A percentile compares a stretch with the other conserved stretches of the same genome.
These are phyloP conservation scores for Arctocebus calabarensis DNA, from an alignment of 2,797 vertebrate species.

Conservation along the genomic window DNA sequence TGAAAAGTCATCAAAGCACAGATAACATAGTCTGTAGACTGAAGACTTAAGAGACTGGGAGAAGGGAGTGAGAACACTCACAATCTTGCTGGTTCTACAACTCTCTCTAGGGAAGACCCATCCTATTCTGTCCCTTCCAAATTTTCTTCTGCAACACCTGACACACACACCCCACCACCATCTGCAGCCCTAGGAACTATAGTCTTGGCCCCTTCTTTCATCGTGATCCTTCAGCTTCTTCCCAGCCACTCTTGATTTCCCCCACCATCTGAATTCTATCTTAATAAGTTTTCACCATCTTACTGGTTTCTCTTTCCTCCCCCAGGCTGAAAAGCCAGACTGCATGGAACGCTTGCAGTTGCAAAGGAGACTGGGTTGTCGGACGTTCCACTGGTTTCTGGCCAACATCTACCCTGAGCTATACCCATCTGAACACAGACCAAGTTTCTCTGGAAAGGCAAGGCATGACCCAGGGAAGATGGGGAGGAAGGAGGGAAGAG, in stretches of 20 bases:
- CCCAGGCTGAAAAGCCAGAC: constrained; percentile 90
- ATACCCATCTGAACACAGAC: constrained; percentile 87
- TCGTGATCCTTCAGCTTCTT: not conserved
- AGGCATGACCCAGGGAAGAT: constrained; percentile 37
- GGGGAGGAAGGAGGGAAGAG: not conserved
- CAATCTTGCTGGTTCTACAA: not conserved
- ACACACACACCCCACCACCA: not conserved
- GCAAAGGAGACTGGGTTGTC: constrained; percentile 90
- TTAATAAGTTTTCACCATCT: not conserved
- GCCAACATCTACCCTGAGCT: constrained; percentile 91
- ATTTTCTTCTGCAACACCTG: not conserved
- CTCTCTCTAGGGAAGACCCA: not conserved
- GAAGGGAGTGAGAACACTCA: not conserved
- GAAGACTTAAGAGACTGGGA: not conserved
- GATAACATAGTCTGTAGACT: not conserved
- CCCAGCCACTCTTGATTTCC: not conserved
- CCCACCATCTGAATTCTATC: fast-evolving
- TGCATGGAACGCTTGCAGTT: constrained; percentile 90
- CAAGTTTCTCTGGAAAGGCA: constrained; percentile 88
- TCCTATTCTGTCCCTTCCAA: not conserved
- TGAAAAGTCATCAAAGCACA: not conserved
- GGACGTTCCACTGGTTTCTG: constrained; percentile 93
- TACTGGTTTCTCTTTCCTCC: not conserved
- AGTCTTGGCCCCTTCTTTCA: not conserved
- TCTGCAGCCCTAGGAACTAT: not conserved